Evolutionary conservation across 2,113 vertebrate species (phyloP).

Genomic region (Diphyllodes magnificus): DNA sequence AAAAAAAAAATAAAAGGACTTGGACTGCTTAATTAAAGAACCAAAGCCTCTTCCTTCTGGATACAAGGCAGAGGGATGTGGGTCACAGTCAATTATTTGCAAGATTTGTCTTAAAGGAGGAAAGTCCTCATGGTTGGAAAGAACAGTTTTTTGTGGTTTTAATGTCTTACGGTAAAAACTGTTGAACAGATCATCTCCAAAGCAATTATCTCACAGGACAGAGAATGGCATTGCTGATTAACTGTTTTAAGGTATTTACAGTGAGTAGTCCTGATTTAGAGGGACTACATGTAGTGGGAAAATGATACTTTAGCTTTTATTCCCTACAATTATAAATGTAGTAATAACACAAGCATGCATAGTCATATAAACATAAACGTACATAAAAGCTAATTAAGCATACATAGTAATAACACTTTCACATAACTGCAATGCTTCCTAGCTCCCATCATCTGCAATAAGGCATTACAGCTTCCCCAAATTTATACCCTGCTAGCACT

Average conservation of each 20-base stretch:
- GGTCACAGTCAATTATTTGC: not conserved
- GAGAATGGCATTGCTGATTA: not conserved
- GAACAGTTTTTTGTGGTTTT: not conserved
- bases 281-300: not conserved
- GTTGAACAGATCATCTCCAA: not conserved
- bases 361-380: not conserved
- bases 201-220: not conserved
- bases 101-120: not conserved
- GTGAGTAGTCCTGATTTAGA: not conserved
- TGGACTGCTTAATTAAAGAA: not conserved
- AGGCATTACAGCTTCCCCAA: not conserved
- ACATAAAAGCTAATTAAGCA: not conserved
- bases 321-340: not conserved
- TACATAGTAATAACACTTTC: not conserved
- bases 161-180: not conserved
- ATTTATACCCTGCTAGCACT: not conserved
- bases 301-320: not conserved
- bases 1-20: not conserved
- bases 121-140: not conserved
- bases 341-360: not conserved
- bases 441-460: not conserved
- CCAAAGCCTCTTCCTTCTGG: not conserved
- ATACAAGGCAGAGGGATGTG: not conserved
- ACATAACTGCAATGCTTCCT: not conserved
- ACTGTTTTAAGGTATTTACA: not conserved